Conservation (phyloP, 1,140 invertebrate genomes). For the Brachionus rubens region DNA sequence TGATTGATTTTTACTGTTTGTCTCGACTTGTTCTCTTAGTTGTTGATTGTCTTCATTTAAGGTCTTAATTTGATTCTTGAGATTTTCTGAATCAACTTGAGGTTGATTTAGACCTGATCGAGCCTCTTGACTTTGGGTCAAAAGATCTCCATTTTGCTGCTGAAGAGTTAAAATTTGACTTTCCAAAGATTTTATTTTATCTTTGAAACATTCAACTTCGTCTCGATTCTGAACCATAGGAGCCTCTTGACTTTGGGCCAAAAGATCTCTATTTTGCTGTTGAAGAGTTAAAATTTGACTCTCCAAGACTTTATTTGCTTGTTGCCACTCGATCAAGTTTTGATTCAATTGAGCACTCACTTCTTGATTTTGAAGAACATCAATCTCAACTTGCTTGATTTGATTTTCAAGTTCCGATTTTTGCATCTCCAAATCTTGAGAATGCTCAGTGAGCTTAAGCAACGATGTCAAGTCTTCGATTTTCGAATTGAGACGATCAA, state of each 20-base stretch:
- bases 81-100: too few species aligned
- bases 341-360: too few species aligned
- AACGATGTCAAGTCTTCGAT: neutral
- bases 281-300: neutral
- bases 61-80: too few species aligned
- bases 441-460: neutral
- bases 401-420: neutral
- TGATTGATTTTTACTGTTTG: too few species aligned
- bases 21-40: too few species aligned
- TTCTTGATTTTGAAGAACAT: neutral
- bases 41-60: too few species aligned
- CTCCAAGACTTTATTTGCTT: neutral
- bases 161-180: neutral
- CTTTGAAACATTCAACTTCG: neutral
- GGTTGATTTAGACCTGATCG: neutral
- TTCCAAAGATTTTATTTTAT: neutral
- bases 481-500: neutral
- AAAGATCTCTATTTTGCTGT: neutral
- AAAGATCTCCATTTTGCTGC: neutral
- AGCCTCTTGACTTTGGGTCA: too few species aligned
- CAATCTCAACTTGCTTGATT: neutral
- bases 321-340: too few species aligned
- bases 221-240: neutral
- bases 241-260: neutral
- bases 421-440: neutral